Conservation (phyloP, 2,888 invertebrate genomes). For the Heliconius ethilla region DNA sequence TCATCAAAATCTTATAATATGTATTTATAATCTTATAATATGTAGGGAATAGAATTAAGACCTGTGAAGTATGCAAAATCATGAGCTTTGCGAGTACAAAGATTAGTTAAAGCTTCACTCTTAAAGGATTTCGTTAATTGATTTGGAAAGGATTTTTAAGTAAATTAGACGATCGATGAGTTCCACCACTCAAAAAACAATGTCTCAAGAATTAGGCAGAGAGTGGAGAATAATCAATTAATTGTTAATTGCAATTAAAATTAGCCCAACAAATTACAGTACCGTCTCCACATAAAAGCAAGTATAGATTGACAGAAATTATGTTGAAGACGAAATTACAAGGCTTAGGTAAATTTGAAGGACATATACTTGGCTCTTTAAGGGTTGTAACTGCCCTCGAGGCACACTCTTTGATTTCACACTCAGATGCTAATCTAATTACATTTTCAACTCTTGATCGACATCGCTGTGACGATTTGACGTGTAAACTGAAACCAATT, state of each 20-base stretch:
- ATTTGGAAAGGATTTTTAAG: background rate
- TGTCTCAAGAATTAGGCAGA: no score
- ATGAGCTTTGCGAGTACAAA: background rate
- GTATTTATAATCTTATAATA: background rate
- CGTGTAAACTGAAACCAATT: conserved; percentile 27
- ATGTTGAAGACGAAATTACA: conserved; percentile 19
- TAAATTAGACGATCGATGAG: background rate
- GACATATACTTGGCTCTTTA: conserved; percentile 24
- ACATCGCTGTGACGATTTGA: conserved; percentile 22
- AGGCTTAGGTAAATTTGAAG: conserved; percentile 25
- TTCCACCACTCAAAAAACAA: no score
- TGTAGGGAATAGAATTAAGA: conserved; percentile 1
- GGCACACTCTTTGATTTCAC: conserved; percentile 33
- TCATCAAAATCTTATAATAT: background rate
- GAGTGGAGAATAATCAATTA: no score
- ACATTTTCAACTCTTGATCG: conserved; percentile 33
- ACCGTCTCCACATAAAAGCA: background rate
- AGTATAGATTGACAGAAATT: conserved; percentile 10
- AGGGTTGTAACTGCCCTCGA: conserved; percentile 26
- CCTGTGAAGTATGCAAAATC: conserved; percentile 5
- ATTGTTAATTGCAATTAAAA: no score
- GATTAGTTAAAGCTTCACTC: background rate
- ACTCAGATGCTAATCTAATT: conserved; percentile 35
- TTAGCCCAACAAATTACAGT: no score
- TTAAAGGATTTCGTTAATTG: conserved; percentile 3